phyloP scores from a whole-genome alignment of 2,888 invertebrate species.

The Tuta absoluta region DNA sequence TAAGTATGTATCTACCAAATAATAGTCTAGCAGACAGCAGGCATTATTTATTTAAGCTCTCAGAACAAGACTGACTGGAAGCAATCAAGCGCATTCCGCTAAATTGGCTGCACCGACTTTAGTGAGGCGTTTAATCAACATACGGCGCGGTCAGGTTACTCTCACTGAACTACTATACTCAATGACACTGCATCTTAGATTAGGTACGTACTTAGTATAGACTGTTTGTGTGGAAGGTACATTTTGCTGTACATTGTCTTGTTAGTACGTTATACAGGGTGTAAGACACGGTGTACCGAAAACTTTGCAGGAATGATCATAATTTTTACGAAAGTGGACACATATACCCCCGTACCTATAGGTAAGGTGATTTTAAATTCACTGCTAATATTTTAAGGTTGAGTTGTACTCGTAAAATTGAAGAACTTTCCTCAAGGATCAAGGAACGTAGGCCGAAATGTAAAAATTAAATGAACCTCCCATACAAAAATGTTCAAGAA shows the following conservation, averaged over 20 bases:
- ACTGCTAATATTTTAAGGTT: no score
- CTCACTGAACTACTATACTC: constrained; percentile 9
- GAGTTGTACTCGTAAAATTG: no score
- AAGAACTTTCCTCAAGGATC: no score
- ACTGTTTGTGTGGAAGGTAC: not conserved
- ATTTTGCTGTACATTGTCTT: not conserved
- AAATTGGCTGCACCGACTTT: constrained; percentile 30
- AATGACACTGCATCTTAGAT: not conserved
- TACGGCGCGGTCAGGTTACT: constrained; percentile 40
- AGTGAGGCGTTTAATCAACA: constrained; percentile 41
- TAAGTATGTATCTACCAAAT: not conserved
- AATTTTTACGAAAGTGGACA: no score
- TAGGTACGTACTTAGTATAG: not conserved
- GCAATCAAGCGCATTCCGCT: constrained; percentile 19
- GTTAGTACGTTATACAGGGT: no score
- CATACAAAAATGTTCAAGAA: no score
- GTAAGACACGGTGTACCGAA: no score
- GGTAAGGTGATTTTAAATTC: no score
- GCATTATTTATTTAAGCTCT: constrained; percentile 16
- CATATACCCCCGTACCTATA: no score
- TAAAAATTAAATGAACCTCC: no score
- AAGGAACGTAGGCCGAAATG: no score
- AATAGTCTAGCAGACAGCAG: constrained; percentile 2
- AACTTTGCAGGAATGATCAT: no score
- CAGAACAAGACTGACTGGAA: constrained; percentile 16